Evolutionary conservation across 2,113 vertebrate genomes (phyloP), one percentile per base, ranked within the genome.

Genomic region (Peucedramus taeniatus): DNA sequence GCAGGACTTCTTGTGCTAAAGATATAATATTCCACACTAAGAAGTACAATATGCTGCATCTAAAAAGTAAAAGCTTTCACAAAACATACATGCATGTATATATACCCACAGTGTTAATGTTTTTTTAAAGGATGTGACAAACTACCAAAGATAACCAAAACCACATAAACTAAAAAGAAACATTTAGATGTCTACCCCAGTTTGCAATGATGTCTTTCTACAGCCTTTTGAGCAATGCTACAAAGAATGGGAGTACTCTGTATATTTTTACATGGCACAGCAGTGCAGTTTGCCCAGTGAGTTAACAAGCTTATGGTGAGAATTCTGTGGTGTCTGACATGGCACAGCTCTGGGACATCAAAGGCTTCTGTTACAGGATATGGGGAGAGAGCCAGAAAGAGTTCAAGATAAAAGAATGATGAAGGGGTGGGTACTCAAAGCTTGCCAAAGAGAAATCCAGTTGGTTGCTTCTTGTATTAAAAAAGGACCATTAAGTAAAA

Each of bases 11-110:
- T 26, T 70, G 45, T 47, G 33, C 44, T 83, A 8, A 56, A 83
- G 12, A 27, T 79, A 6, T 22, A n/a, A 16, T 16, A 79, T 63
- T 68, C 14, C 15, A 8, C 39, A 5, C 33, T 3, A 45, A 61
- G 15, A 19, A 40, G 22, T 61, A 54, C 3, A 24, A 26, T 15
- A 10, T 27, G 12, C 69, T 83, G 51, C 35, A 69, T 31, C 28
- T 72, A 7, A 59, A 75, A 24, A 66, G 23, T 15, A 37, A 14
- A 76, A 72, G 14, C 18, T 10, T 23, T 54, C 35, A 37, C 15
- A 37, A 70, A 42, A 70, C 0, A 4, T 44, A 1, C 14, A 12
- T 45, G 24, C 2, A 0, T 13, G 3, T 49, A 39, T 15, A 35
- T 7, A 1, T 8, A 22, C 9, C 24, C 17, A 23, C 3, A 39